A percentile compares a stretch with the other conserved stretches of the same genome.
These are phyloP conservation scores for Lutraria lutraria DNA, from an alignment of 2,888 invertebrate species.

Conservation along the genomic window DNA sequence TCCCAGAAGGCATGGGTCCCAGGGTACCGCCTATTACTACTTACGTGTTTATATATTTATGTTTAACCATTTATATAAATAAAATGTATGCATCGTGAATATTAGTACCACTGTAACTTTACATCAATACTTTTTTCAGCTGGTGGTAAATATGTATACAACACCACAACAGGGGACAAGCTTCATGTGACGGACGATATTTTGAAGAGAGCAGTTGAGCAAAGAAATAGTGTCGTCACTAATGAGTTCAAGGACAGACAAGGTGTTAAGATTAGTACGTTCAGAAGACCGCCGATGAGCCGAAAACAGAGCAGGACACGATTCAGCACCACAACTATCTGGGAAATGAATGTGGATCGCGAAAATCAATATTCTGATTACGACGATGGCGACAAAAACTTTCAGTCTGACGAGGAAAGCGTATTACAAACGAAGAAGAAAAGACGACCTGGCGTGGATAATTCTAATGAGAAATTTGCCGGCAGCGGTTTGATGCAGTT, in stretches of 20 bases:
- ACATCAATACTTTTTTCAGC: conserved; percentile 41
- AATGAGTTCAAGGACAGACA: conserved; percentile 37
- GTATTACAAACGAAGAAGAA: neutral
- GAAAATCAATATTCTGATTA: neutral
- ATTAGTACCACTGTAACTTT: too few species aligned
- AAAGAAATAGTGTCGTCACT: conserved; percentile 44
- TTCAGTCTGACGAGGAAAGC: neutral
- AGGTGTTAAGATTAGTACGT: conserved; percentile 40
- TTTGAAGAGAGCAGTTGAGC: conserved; percentile 50
- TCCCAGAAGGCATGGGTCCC: too few species aligned
- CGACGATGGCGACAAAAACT: conserved; percentile 1
- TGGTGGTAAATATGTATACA: conserved; percentile 57
- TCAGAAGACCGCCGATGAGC: conserved; percentile 46
- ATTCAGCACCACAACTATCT: conserved; percentile 62
- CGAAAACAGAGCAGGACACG: conserved; percentile 53
- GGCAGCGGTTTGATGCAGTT: neutral
- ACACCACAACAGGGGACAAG: conserved; percentile 58
- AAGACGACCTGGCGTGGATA: conserved; percentile 24
- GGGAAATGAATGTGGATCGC: conserved; percentile 60
- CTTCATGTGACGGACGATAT: conserved; percentile 59
- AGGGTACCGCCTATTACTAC: too few species aligned
- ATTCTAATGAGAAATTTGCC: neutral
- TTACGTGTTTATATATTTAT: too few species aligned
- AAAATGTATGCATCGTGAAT: too few species aligned
- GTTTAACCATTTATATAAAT: too few species aligned